These are phyloP conservation scores for Porites rus DNA, from an alignment of 92 coral and sea anemone genomes.

Conservation along the genomic window DNA sequence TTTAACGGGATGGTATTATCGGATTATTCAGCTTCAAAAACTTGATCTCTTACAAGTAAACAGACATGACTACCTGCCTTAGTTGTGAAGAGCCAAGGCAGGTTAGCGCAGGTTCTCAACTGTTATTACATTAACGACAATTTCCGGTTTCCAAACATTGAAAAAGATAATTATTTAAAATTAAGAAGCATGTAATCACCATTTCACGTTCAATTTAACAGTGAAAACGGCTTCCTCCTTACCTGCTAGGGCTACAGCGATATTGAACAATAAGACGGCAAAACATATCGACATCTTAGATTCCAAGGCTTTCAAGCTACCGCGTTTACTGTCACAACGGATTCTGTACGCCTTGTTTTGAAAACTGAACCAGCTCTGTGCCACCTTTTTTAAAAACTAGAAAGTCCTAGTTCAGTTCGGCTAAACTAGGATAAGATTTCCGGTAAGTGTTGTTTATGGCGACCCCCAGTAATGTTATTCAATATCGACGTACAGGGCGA, in stretches of 20 bases:
- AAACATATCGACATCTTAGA: neutral
- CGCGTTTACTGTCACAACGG: neutral
- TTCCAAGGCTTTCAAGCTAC: neutral
- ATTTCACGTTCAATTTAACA: neutral
- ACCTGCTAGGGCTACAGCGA: neutral
- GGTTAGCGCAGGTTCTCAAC: neutral
- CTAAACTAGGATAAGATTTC: too few relatives aligned
- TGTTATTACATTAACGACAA: neutral
- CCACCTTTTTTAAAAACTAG: too few relatives aligned
- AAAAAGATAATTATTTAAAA: too few relatives aligned
- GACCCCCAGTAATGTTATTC: too few relatives aligned
- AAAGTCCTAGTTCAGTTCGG: too few relatives aligned
- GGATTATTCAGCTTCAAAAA: neutral
- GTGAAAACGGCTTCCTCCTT: neutral
- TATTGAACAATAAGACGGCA: neutral
- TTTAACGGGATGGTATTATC: too few relatives aligned
- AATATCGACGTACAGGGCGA: too few relatives aligned
- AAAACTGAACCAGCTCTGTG: too few relatives aligned
- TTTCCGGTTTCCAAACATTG: neutral
- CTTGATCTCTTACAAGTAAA: neutral
- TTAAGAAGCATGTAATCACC: neutral
- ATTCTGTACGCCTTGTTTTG: too few relatives aligned
- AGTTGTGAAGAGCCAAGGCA: neutral
- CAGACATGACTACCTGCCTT: neutral
- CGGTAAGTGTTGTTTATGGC: too few relatives aligned